phyloP scores from a whole-genome alignment of 2,888 invertebrate species.

The Teinopalpus imperialis region DNA sequence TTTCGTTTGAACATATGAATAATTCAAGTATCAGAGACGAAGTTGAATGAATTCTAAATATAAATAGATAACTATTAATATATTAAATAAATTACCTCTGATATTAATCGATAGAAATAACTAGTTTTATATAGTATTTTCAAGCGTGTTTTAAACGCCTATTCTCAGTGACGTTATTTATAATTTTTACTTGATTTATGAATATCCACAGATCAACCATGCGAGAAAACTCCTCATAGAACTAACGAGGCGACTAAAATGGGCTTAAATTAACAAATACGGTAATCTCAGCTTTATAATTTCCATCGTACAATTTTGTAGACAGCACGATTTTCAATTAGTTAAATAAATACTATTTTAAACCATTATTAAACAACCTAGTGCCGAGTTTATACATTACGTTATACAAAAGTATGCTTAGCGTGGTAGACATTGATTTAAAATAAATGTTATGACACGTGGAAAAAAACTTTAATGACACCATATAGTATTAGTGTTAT shows the following conservation, averaged over 20 bases:
- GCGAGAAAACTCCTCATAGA: conserved; percentile 5
- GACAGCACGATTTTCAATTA: conserved; percentile 4
- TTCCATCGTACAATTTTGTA: conserved; percentile 11
- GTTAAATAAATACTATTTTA: conserved; percentile 12
- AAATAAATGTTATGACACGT: conserved; percentile 11
- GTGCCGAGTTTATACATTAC: not conserved
- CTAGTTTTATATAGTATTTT: no score
- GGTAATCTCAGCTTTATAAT: conserved; percentile 16
- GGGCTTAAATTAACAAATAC: conserved; percentile 20
- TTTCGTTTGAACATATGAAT: not conserved
- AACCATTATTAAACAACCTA: not conserved
- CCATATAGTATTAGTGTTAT: no score
- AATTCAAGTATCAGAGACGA: not conserved
- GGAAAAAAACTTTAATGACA: conserved; percentile 22
- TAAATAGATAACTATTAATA: no score
- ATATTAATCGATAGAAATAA: no score
- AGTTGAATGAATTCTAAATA: no score
- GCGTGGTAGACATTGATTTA: conserved; percentile 1
- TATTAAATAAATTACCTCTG: no score
- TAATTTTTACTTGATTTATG: conserved; percentile 8
- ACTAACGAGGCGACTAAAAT: conserved; percentile 18
- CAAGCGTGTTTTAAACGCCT: no score
- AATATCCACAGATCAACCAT: conserved; percentile 1
- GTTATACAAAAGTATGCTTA: not conserved
- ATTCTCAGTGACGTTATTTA: no score